phyloP scores from a whole-genome alignment of 2,888 invertebrate genomes.

The Leptopilina myrica region DNA sequence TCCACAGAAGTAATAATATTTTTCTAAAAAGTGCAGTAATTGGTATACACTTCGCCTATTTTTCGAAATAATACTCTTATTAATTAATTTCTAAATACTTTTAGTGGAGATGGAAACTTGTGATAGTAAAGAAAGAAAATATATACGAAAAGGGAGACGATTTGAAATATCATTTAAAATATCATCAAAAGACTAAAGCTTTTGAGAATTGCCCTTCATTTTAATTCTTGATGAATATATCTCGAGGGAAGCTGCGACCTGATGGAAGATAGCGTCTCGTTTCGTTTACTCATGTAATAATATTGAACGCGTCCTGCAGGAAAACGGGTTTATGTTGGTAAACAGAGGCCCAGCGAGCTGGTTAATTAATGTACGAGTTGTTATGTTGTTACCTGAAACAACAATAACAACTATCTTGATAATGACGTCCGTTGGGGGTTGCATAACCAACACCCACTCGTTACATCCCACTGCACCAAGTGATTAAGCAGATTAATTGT shows the following conservation, averaged over 20 bases:
- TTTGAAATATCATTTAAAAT: neutral
- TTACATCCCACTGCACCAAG: slow-evolving; percentile 30
- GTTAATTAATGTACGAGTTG: slow-evolving; percentile 56
- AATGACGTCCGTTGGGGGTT: slow-evolving; percentile 40
- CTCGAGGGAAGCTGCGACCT: slow-evolving; percentile 40
- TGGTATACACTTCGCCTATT: too few species aligned
- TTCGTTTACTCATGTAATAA: slow-evolving; percentile 52
- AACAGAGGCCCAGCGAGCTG: slow-evolving; percentile 39
- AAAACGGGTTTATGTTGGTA: slow-evolving; percentile 32
- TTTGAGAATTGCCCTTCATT: slow-evolving; percentile 9
- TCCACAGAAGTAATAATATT: too few species aligned
- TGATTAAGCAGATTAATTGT: slow-evolving; percentile 22
- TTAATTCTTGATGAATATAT: slow-evolving; percentile 49
- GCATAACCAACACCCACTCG: slow-evolving; percentile 1
- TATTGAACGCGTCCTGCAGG: slow-evolving; percentile 50
- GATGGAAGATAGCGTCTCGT: slow-evolving; percentile 51
- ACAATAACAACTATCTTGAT: slow-evolving; percentile 46
- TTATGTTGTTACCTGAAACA: slow-evolving; percentile 41
- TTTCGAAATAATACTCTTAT: too few species aligned
- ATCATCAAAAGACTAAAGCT: neutral
- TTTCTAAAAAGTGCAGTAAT: too few species aligned
- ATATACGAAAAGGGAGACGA: too few species aligned
- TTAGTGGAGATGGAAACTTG: too few species aligned
- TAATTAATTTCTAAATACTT: too few species aligned
- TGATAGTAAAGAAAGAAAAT: too few species aligned